Evolutionary conservation across 2,797 vertebrate species (phyloP).

Genomic region (Urosaurus nigricauda): DNA sequence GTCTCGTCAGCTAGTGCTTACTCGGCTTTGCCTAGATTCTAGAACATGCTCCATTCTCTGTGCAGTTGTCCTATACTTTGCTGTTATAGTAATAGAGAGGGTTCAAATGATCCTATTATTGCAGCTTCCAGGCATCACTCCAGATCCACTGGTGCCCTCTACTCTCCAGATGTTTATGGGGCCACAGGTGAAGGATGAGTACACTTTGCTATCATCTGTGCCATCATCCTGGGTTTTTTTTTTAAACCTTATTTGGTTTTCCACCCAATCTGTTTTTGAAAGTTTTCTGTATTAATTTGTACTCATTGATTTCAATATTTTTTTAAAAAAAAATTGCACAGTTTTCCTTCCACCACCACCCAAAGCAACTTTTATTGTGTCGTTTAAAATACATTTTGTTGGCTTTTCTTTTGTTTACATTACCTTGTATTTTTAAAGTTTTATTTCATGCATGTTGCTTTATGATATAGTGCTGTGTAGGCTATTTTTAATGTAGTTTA

Average conservation of each 20-base stretch:
- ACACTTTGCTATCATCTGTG: constrained; percentile 79
- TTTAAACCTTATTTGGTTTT: constrained; percentile 77
- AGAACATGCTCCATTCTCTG: constrained; percentile 52
- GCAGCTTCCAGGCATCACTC: constrained; percentile 98
- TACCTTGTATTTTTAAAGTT: constrained; percentile 61
- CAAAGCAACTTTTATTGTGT: constrained; percentile 63
- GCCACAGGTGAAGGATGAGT: constrained; percentile 98
- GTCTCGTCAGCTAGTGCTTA: constrained; percentile 45
- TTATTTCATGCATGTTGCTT: constrained; percentile 68
- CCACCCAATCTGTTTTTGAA: constrained; percentile 60
- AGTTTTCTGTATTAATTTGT: constrained; percentile 63
- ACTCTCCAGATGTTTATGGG: constrained; percentile 93
- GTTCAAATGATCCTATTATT: constrained; percentile 91
- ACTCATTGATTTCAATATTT: constrained; percentile 66
- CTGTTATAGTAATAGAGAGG: constrained; percentile 77
- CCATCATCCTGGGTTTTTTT: constrained; percentile 75
- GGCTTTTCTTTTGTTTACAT: constrained; percentile 65
- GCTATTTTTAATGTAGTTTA: constrained; percentile 15
- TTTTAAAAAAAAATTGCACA: constrained; percentile 59
- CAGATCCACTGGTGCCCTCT: constrained; percentile 98
- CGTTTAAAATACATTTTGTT: constrained; percentile 55
- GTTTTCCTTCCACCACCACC: constrained; percentile 36
- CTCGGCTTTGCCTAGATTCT: constrained; percentile 29
- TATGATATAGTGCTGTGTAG: constrained; percentile 36
- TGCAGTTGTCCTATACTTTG: constrained; percentile 64